Conservation (phyloP, 2,888 invertebrate genomes). For the Thyatira batis region DNA sequence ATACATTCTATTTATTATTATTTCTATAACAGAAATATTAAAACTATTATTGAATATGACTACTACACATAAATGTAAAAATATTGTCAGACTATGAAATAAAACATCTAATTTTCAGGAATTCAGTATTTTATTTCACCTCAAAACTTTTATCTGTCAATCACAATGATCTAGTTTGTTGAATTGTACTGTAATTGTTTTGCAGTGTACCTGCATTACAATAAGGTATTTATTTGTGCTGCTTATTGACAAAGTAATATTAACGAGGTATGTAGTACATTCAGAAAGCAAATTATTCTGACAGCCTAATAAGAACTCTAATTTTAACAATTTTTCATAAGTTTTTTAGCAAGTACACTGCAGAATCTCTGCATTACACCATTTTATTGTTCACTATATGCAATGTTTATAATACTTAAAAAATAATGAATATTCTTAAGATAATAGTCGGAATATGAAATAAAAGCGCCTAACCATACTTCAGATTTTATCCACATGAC, state of each 20-base stretch:
- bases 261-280: too few relatives aligned
- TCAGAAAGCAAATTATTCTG: not conserved
- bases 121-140: constrained; percentile 11
- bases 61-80: too few relatives aligned
- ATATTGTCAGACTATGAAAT: not conserved
- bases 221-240: too few relatives aligned
- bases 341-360: not conserved
- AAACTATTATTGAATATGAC: too few relatives aligned
- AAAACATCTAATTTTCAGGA: constrained; percentile 7
- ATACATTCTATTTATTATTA: too few relatives aligned
- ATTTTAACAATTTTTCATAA: too few relatives aligned
- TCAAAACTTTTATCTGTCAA: not conserved
- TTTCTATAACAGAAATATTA: too few relatives aligned
- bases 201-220: not conserved
- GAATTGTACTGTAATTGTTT: not conserved
- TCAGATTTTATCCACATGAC: not conserved
- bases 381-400: not conserved
- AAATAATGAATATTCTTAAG: not conserved
- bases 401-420: not conserved
- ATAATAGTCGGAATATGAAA: not conserved
- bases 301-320: too few relatives aligned
- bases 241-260: too few relatives aligned
- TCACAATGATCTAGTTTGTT: not conserved
- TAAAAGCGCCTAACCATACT: not conserved
- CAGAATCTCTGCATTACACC: not conserved